Evolutionary conservation across 2,113 vertebrate genomes (phyloP), one percentile per base, ranked within the genome.

Genomic region (Suncus etruscus): DNA sequence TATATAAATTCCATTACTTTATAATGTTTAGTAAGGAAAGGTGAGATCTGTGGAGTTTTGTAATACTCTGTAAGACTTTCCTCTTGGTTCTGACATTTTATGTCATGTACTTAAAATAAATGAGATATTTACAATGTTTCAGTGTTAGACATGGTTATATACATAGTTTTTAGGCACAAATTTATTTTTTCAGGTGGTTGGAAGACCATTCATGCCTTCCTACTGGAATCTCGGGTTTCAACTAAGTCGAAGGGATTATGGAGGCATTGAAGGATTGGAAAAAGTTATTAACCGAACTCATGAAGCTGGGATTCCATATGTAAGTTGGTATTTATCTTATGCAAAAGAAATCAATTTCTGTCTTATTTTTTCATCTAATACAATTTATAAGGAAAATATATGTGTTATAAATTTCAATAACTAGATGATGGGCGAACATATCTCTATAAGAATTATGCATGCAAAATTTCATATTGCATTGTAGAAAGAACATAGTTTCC

Each of bases 151-250:
- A 29, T 58, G 24, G n/a, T 24, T 31, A 3, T 32, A 5, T 25
- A 11, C 45, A 20, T 1, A n/a, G 29, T 22, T 87, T 16, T 51
- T 63, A 31, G 45, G 27, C 8, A n/a, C 8, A 15, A 32, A 11
- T 87, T 47, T 39, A 76, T 96, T n/a, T 74, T 82, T 87, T 1
- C 96, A 99, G 99, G 92, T 99, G 1, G 97, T 98, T 97, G 99
- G 99, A 65, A 97, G 97, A 86, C 99, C 99, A 0, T 90, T 97
- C 0, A 96, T 99, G 94, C 99, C 99, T 51, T 94, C 99, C 11
- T 99, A 99, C 95, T 99, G 99, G 99, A 98, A 96, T 86, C 98
- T 99, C 86, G 99, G 99, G 2, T 99, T 99, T 97, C 99, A 99
- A 95, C 95, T 99, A 9, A 99, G 99, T 90, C 98, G 98, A 25